Conservation (phyloP, 2,888 invertebrate species). For the Calameuta idolon region DNA sequence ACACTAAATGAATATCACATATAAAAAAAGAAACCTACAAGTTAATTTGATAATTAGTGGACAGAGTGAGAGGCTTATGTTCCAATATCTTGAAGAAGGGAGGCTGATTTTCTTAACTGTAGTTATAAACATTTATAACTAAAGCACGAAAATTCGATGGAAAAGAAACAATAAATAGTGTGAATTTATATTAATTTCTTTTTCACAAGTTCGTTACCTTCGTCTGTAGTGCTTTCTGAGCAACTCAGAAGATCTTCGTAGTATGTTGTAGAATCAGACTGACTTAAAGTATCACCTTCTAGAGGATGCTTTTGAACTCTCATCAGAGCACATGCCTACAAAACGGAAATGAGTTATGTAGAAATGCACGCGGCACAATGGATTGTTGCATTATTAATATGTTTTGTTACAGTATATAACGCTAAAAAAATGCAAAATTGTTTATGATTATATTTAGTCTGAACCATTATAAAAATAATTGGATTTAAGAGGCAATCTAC, state of each 20-base stretch:
- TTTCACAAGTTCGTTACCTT: slow-evolving; percentile 71
- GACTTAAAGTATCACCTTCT: slow-evolving; percentile 86
- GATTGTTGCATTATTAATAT: background rate
- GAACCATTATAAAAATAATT: background rate
- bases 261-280: slow-evolving; percentile 95
- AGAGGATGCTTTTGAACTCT: slow-evolving; percentile 85
- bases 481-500: background rate
- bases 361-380: background rate
- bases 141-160: slow-evolving; percentile 1
- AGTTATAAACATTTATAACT: background rate
- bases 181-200: slow-evolving; percentile 62
- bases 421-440: background rate
- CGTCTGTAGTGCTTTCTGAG: slow-evolving; percentile 90
- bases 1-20: background rate
- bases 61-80: slow-evolving; percentile 17
- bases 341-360: slow-evolving; percentile 4
- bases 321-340: slow-evolving; percentile 82
- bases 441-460: background rate
- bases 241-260: slow-evolving; percentile 94
- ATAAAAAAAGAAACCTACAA: background rate
- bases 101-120: background rate
- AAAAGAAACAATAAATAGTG: slow-evolving; percentile 13
- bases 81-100: slow-evolving; percentile 9
- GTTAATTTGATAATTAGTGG: background rate
- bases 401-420: background rate